A percentile compares a stretch with the other conserved stretches of the same genome.
Conservation (phyloP, 2,797 vertebrate species). For the Gymnoscopelus microlampas region DNA sequence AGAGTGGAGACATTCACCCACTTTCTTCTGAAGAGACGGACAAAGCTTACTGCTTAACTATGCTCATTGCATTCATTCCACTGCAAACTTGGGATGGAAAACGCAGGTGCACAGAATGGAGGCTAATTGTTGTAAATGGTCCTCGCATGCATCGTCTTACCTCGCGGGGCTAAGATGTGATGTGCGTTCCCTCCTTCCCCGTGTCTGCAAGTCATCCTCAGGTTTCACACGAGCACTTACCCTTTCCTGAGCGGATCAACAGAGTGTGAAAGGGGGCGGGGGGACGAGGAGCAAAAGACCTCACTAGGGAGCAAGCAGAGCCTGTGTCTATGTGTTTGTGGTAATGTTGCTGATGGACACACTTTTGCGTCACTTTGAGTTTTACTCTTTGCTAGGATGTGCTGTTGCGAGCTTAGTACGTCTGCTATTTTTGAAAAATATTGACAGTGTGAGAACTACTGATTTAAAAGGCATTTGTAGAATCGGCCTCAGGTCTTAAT, state of each 20-base stretch:
- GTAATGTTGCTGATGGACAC: too few relatives aligned
- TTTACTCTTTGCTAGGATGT: not conserved
- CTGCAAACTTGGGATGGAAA: slow-evolving; percentile 2
- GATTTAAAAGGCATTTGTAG: too few relatives aligned
- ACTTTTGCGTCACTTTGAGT: too few relatives aligned
- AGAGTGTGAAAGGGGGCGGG: slow-evolving; percentile 62
- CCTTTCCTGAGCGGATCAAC: slow-evolving; percentile 69
- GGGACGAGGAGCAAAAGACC: slow-evolving; percentile 36
- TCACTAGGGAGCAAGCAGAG: slow-evolving; percentile 35
- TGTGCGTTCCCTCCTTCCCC: slow-evolving; percentile 47
- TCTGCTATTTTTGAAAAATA: too few relatives aligned
- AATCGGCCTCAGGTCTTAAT: too few relatives aligned
- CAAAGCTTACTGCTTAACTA: not conserved
- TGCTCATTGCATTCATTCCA: slow-evolving; percentile 7
- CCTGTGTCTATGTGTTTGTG: slow-evolving; percentile 7
- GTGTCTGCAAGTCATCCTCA: slow-evolving; percentile 69
- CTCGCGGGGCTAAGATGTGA: slow-evolving; percentile 53
- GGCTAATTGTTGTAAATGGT: slow-evolving; percentile 28
- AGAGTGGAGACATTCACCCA: slow-evolving; percentile 5
- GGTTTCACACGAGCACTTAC: slow-evolving; percentile 68
- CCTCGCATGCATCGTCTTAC: slow-evolving; percentile 60
- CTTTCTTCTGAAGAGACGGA: not conserved
- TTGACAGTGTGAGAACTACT: too few relatives aligned
- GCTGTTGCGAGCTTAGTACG: too few relatives aligned
- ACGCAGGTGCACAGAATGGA: slow-evolving; percentile 7